Conservation (phyloP, 2,113 vertebrate genomes). For the Pardalotus punctatus region DNA sequence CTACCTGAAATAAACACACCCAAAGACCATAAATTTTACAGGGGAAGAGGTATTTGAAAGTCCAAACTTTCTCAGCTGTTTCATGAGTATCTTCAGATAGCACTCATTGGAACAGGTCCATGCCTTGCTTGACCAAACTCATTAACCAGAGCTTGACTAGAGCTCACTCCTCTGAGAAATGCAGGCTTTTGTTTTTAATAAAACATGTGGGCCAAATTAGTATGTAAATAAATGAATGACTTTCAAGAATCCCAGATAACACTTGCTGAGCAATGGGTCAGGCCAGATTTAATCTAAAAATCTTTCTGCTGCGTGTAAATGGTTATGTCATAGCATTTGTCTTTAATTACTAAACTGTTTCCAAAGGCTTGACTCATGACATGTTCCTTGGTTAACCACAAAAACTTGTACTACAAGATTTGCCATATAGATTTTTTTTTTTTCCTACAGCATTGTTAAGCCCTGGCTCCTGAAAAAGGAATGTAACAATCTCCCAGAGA, state of each 20-base stretch:
- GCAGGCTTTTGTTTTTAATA: slow-evolving; percentile 64
- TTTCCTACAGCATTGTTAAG: slow-evolving; percentile 63
- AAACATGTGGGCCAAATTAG: slow-evolving; percentile 80
- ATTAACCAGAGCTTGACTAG: slow-evolving; percentile 44
- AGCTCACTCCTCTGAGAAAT: slow-evolving; percentile 62
- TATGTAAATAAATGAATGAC: slow-evolving; percentile 78
- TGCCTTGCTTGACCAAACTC: slow-evolving; percentile 41
- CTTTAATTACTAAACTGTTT: slow-evolving; percentile 83
- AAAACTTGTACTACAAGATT: slow-evolving; percentile 81
- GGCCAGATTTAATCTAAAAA: slow-evolving; percentile 80
- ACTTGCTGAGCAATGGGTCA: slow-evolving; percentile 80
- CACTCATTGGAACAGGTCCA: slow-evolving; percentile 3
- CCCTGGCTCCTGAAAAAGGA: slow-evolving; percentile 69
- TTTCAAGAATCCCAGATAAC: slow-evolving; percentile 78
- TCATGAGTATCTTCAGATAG: not conserved
- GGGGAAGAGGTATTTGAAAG: not conserved
- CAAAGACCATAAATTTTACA: not conserved
- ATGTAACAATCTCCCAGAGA: slow-evolving; percentile 51
- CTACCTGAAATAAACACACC: not conserved
- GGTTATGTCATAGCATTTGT: slow-evolving; percentile 86
- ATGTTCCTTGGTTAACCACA: slow-evolving; percentile 83
- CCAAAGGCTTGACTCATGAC: slow-evolving; percentile 79
- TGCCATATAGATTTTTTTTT: slow-evolving; percentile 75
- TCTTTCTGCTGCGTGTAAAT: slow-evolving; percentile 76
- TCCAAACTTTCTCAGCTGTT: not conserved